Evolutionary conservation across 2,888 invertebrate species (phyloP).

Genomic region (Melieria crassipennis): DNA sequence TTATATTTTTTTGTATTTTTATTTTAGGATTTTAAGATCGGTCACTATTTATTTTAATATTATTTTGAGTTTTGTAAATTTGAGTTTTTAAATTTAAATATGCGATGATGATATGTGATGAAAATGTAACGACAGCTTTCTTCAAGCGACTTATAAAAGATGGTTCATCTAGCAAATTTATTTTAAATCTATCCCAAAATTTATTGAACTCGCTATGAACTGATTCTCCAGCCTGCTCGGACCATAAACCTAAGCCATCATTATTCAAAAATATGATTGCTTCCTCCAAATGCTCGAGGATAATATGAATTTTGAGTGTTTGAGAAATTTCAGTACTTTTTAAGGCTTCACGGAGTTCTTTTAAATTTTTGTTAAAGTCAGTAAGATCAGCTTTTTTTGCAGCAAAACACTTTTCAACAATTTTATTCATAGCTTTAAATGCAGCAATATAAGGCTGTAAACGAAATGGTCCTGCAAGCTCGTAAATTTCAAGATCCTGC

Average conservation of each 20-base stretch:
- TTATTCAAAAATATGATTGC: constrained; percentile 1
- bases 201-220: constrained; percentile 10
- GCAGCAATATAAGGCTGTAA: constrained; percentile 5
- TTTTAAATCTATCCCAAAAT: constrained; percentile 24
- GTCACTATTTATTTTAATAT: not conserved
- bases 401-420: not conserved
- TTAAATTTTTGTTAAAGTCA: not conserved
- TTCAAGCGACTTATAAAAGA: not conserved
- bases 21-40: not conserved
- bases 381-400: not conserved
- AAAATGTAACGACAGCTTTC: constrained; percentile 6
- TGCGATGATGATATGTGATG: no score
- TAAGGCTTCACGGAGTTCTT: constrained; percentile 4
- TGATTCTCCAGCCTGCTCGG: constrained; percentile 10
- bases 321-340: constrained; percentile 12
- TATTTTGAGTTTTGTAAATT: not conserved
- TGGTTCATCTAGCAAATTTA: constrained; percentile 5
- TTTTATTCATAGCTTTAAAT: constrained; percentile 12
- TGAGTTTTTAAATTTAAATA: not conserved
- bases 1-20: not conserved
- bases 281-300: constrained; percentile 16
- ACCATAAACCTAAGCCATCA: constrained; percentile 24
- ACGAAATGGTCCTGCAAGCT: constrained; percentile 2
- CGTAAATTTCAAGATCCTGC: constrained; percentile 21
- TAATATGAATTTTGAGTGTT: constrained; percentile 23